Conservation (phyloP, 35 echinoderm and acorn worm species). For the Ptychodera flava region DNA sequence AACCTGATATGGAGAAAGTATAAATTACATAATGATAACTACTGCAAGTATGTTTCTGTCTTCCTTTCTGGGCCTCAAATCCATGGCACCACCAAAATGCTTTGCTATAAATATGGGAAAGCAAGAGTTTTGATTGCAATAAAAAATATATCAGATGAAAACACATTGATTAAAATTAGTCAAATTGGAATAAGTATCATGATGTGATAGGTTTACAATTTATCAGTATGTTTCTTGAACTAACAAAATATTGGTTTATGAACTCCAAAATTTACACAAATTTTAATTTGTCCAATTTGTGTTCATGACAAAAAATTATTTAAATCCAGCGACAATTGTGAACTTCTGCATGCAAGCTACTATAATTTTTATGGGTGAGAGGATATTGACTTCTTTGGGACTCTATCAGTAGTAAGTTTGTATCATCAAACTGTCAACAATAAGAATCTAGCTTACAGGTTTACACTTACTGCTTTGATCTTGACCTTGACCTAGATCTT, state of each 20-base stretch:
- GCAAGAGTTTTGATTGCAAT: too few relatives aligned
- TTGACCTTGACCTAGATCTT: neutral
- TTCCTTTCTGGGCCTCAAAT: neutral
- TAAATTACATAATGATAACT: neutral
- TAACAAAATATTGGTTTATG: too few relatives aligned
- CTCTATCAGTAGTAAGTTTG: neutral
- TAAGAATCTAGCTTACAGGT: too few relatives aligned
- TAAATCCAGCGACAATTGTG: neutral
- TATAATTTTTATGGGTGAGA: neutral
- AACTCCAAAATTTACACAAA: too few relatives aligned
- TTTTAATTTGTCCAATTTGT: neutral
- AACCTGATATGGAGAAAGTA: neutral
- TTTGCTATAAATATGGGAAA: too few relatives aligned
- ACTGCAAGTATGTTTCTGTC: neutral
- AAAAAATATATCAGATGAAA: too few relatives aligned
- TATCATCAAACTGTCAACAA: too few relatives aligned
- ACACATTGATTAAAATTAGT: too few relatives aligned
- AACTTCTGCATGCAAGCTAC: neutral
- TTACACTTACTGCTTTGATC: neutral
- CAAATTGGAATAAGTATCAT: too few relatives aligned
- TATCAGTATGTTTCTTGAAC: too few relatives aligned
- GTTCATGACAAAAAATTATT: neutral
- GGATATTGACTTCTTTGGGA: neutral
- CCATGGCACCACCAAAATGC: too few relatives aligned
- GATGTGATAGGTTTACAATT: too few relatives aligned